Evolutionary conservation across 1,140 invertebrate species (phyloP).

Genomic region (Hypothenemus hampei): DNA sequence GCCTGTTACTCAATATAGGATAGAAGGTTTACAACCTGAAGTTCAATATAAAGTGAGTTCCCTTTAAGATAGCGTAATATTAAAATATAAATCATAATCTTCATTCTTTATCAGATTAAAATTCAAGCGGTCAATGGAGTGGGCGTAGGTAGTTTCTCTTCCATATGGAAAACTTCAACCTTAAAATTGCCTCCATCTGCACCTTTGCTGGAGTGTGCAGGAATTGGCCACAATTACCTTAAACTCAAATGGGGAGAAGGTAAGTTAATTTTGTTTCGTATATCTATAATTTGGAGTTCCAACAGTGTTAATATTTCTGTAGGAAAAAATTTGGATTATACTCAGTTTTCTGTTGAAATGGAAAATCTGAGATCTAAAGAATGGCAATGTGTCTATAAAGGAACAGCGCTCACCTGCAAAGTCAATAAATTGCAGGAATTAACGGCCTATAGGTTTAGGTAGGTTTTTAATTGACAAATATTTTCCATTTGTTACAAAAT

Average conservation of each 20-base stretch:
- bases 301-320: neutral
- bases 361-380: slow-evolving; percentile 58
- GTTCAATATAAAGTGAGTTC: slow-evolving; percentile 52
- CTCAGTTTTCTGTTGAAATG: slow-evolving; percentile 77
- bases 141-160: slow-evolving; percentile 73
- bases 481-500: neutral
- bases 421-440: slow-evolving; percentile 75
- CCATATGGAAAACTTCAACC: slow-evolving; percentile 64
- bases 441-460: slow-evolving; percentile 67
- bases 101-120: slow-evolving; percentile 47
- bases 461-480: neutral
- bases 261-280: neutral
- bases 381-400: slow-evolving; percentile 73
- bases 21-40: slow-evolving; percentile 52
- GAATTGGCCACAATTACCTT: slow-evolving; percentile 69
- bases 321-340: slow-evolving; percentile 57
- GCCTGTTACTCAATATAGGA: slow-evolving; percentile 49
- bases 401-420: slow-evolving; percentile 69
- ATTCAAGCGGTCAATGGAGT: slow-evolving; percentile 78
- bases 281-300: neutral
- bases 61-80: neutral
- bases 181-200: slow-evolving; percentile 70
- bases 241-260: slow-evolving; percentile 80
- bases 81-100: neutral
- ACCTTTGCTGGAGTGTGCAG: slow-evolving; percentile 67